Evolutionary conservation across 2,113 vertebrate genomes (phyloP).

Genomic region (Trogon melanurus): DNA sequence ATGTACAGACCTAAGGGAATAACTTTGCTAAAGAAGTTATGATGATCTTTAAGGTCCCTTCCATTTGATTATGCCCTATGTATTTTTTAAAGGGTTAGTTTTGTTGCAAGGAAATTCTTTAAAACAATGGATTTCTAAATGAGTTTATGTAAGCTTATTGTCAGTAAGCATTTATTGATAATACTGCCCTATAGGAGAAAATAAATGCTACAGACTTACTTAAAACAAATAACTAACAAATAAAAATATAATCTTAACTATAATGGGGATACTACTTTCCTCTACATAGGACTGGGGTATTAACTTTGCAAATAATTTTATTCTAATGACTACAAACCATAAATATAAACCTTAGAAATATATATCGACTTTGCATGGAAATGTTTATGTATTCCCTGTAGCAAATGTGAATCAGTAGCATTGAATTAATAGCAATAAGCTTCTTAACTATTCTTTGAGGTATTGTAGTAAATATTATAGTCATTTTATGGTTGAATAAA

Average conservation of each 20-base stretch:
- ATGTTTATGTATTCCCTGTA: background rate
- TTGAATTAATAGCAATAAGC: background rate
- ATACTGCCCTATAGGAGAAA: background rate
- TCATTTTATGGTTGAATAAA: conserved; percentile 20
- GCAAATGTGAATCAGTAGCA: background rate
- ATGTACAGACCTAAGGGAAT: background rate
- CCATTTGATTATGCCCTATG: background rate
- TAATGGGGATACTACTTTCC: background rate
- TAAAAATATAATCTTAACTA: background rate
- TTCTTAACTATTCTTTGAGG: conserved; percentile 12
- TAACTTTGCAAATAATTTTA: background rate
- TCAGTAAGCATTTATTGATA: background rate
- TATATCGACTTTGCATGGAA: background rate
- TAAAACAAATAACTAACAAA: background rate
- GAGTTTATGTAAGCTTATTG: background rate
- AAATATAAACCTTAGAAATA: conserved; percentile 18
- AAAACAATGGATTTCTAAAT: background rate
- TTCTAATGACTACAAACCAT: background rate
- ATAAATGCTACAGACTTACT: background rate
- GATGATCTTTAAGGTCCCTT: background rate
- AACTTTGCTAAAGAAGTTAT: background rate
- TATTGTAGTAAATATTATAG: background rate
- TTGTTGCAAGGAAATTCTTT: background rate
- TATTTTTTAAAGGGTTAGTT: background rate
- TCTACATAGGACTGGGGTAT: background rate